Evolutionary conservation across 2,797 vertebrate species (phyloP), one percentile per base, ranked within the genome.

Genomic region (Staurois parvus): DNA sequence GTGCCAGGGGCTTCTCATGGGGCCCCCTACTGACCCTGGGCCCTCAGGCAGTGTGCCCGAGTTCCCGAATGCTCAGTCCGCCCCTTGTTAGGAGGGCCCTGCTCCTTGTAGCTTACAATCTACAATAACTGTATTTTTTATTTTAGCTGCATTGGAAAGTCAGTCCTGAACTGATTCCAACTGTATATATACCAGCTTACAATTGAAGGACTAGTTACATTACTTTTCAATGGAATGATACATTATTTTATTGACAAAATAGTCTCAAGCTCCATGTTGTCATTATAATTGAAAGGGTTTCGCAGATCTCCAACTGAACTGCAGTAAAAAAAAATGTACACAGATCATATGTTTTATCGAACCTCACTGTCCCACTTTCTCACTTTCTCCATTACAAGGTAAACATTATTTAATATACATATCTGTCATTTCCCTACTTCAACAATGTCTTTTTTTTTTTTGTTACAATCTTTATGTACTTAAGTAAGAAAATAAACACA

Each of bases 401-500:
- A 78, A 84, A 84, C 75, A 30, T 69, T 56, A 69, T 76, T 76
- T 64, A 85, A 64, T 42, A 42, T 80, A 69, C 70, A 74, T 76
- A 66, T 72, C 37, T 66, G 70, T 72, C 72, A 66, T 11, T 32
- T 72, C 30, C 45, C 29, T 80, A 64, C 62, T 29, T 69, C 72
- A 32, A 75, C 78, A 67, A 81, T n/a, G 40, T 80, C 79, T 73
- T 79, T 37, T 48, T 73, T 79, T 37, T 48, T 37, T 48, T 62
- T 72, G 26, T 56, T 68, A 30, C 56, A 52, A 74, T 76, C 84
- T 81, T 85, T 85, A 85, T 79, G 59, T 85, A 74, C 69, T 76
- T 81, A 81, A 85, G 77, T 86, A 76, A 81, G 66, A 86, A 86
- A 86, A 87, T 81, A 87, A 87, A 83, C 76, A 64, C 66, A 67